Conservation (phyloP, 2,113 vertebrate species). For the Nettapus auritus region DNA sequence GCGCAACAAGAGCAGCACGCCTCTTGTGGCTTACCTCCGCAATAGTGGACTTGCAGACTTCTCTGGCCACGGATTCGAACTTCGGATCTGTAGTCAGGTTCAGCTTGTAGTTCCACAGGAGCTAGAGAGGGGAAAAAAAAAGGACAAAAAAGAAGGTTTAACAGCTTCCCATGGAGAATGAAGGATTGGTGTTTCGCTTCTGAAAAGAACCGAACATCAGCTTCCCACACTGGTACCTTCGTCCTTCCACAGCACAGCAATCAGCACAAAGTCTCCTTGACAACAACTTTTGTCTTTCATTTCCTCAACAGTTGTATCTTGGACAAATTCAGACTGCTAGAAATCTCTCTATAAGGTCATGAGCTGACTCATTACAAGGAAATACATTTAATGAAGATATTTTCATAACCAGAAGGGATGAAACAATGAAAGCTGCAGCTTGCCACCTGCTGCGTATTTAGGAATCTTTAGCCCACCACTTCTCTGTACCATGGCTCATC, state of each 20-base stretch:
- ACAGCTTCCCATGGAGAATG: background rate
- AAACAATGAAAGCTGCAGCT: background rate
- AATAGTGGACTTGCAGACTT: constrained; percentile 94
- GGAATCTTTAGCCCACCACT: background rate
- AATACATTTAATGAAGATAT: background rate
- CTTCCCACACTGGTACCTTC: background rate
- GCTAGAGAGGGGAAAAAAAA: constrained; percentile 66
- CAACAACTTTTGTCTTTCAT: background rate
- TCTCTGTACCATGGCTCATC: background rate
- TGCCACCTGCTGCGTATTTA: background rate
- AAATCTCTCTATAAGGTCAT: background rate
- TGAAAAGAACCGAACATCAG: background rate
- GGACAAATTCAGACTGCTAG: background rate
- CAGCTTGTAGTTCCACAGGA: constrained; percentile 97
- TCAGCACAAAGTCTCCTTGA: background rate
- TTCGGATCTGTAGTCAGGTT: constrained; percentile 96
- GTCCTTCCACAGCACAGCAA: background rate
- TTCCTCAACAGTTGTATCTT: background rate
- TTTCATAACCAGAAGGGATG: background rate
- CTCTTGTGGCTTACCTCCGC: constrained; percentile 80
- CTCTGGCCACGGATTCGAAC: constrained; percentile 94
- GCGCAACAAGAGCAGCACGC: background rate
- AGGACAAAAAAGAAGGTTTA: background rate
- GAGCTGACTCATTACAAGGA: background rate
- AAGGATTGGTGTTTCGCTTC: background rate